These are phyloP conservation scores for Gobio gobio DNA, from an alignment of 2,113 vertebrate genomes.

Conservation along the genomic window DNA sequence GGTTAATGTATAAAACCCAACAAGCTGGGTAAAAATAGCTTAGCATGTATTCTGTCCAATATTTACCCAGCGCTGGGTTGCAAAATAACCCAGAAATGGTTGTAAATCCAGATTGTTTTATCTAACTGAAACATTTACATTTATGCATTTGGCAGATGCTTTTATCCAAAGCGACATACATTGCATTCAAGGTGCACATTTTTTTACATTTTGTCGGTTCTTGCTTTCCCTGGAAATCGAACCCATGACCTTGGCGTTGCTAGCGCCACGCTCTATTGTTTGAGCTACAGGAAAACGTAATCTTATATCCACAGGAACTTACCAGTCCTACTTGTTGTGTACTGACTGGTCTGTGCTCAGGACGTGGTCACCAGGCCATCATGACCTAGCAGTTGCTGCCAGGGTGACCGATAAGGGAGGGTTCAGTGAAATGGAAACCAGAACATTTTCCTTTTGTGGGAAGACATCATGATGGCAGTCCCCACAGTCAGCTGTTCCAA, in stretches of 20 bases:
- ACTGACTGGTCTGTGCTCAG: constrained; percentile 60
- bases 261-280: too few relatives aligned
- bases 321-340: constrained; percentile 58
- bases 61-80: too few relatives aligned
- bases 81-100: neutral
- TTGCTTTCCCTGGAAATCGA: too few relatives aligned
- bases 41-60: too few relatives aligned
- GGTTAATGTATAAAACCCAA: too few relatives aligned
- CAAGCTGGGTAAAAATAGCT: too few relatives aligned
- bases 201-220: too few relatives aligned
- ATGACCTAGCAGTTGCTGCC: constrained; percentile 60
- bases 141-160: too few relatives aligned
- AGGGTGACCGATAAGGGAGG: constrained; percentile 53
- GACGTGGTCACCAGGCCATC: constrained; percentile 65
- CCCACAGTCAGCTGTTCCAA: neutral
- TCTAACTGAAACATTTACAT: neutral
- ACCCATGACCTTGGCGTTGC: too few relatives aligned
- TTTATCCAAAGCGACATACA: too few relatives aligned
- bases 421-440: neutral
- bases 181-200: too few relatives aligned
- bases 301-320: neutral
- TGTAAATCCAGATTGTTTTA: neutral
- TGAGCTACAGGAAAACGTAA: too few relatives aligned
- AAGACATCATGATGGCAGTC: neutral
- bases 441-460: constrained; percentile 1